A percentile compares a stretch with the other conserved stretches of the same genome.
phyloP scores from a whole-genome alignment of 2,113 vertebrate genomes.

The Lophotis ruficrista region DNA sequence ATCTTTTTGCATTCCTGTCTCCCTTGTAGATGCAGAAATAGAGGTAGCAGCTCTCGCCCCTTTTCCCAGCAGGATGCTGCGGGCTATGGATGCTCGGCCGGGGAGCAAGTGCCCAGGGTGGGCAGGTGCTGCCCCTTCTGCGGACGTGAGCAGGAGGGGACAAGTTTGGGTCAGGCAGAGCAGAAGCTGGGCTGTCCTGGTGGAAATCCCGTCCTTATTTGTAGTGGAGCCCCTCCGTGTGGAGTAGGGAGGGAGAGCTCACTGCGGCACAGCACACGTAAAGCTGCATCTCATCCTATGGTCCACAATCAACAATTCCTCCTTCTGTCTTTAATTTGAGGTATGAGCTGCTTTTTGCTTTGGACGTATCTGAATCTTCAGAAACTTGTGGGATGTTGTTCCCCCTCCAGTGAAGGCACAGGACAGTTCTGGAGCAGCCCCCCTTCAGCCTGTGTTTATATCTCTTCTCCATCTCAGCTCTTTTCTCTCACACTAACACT shows the following conservation, averaged over 20 bases:
- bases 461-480: background rate
- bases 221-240: fast-evolving
- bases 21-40: fast-evolving
- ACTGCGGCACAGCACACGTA: fast-evolving
- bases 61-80: background rate
- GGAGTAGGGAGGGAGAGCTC: background rate
- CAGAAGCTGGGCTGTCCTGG: background rate
- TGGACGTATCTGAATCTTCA: fast-evolving
- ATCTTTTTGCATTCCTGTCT: background rate
- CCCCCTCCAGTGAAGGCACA: background rate
- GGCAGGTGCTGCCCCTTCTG: background rate
- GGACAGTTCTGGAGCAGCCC: background rate
- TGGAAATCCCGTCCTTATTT: background rate
- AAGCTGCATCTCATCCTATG: background rate
- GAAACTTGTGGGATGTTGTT: fast-evolving
- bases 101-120: fast-evolving
- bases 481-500: background rate
- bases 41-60: background rate
- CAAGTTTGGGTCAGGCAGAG: background rate
- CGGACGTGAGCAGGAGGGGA: fast-evolving
- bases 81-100: background rate
- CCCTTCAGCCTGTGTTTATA: background rate
- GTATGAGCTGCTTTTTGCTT: background rate
- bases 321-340: background rate
- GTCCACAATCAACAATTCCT: fast-evolving